A percentile compares a stretch with the other conserved stretches of the same genome.
These are phyloP conservation scores for Tachyglossus aculeatus DNA, from an alignment of 2,797 vertebrate species.

Conservation along the genomic window DNA sequence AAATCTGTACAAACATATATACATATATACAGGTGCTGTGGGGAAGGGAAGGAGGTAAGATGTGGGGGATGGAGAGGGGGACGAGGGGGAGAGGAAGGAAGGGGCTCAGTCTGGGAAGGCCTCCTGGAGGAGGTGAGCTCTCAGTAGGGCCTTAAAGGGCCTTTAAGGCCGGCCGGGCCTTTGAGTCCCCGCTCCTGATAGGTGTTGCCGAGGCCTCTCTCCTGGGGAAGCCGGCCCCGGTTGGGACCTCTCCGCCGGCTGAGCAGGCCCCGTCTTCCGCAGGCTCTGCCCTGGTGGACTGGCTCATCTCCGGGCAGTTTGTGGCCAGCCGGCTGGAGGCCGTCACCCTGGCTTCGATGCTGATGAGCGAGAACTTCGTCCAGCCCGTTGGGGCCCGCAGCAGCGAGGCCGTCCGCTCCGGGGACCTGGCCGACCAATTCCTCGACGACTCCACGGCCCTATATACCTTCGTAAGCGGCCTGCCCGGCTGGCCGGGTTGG, in stretches of 20 bases:
- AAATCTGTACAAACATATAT: too few relatives aligned
- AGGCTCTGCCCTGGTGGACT: constrained; percentile 93
- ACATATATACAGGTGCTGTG: too few relatives aligned
- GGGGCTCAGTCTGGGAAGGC: too few relatives aligned
- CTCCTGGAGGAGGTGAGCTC: too few relatives aligned
- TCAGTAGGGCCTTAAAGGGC: too few relatives aligned
- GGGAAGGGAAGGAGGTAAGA: too few relatives aligned
- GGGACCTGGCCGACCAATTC: constrained; percentile 84
- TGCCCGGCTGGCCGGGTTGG: background rate
- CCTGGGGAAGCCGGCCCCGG: rapidly evolving
- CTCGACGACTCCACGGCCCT: constrained; percentile 90
- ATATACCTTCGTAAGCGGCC: constrained; percentile 84
- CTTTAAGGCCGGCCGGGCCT: too few relatives aligned
- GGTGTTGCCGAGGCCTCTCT: too few relatives aligned
- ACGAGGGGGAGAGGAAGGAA: too few relatives aligned
- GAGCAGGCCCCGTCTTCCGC: constrained; percentile 24
- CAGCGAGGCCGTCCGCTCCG: constrained; percentile 78
- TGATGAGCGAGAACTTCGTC: constrained; percentile 89
- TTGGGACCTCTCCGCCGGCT: constrained; percentile 4
- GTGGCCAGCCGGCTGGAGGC: constrained; percentile 84
- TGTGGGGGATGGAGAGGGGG: too few relatives aligned
- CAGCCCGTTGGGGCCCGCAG: constrained; percentile 84
- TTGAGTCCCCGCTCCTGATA: background rate
- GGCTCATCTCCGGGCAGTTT: constrained; percentile 88
- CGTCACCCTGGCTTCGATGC: constrained; percentile 85